Conservation (phyloP, 2,797 vertebrate species). For the Menidia menidia region DNA sequence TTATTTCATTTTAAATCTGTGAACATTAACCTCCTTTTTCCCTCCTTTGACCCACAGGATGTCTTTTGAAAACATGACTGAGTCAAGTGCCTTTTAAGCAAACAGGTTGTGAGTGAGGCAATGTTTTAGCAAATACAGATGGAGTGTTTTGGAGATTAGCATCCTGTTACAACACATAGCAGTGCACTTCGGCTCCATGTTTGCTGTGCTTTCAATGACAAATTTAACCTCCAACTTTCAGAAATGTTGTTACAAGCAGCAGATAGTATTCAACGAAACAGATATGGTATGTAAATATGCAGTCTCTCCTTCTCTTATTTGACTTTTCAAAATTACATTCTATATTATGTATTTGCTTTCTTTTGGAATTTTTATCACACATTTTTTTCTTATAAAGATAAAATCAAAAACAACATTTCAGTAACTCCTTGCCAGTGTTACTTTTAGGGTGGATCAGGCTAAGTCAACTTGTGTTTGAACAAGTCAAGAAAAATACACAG, state of each 20-base stretch:
- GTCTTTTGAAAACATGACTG: constrained; percentile 39
- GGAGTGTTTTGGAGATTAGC: constrained; percentile 74
- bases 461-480: neutral
- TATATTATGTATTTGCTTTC: constrained; percentile 3
- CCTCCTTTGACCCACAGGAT: constrained; percentile 35
- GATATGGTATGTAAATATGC: constrained; percentile 56
- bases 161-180: constrained; percentile 71
- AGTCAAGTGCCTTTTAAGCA: constrained; percentile 58
- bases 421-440: neutral
- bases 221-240: constrained; percentile 65
- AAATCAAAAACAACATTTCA: neutral
- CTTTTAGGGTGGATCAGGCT: constrained; percentile 15
- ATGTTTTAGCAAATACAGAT: constrained; percentile 74
- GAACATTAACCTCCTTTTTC: constrained; percentile 35
- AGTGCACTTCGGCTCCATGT: constrained; percentile 62
- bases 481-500: neutral
- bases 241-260: constrained; percentile 63
- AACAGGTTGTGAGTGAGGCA: constrained; percentile 62
- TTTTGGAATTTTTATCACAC: neutral
- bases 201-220: constrained; percentile 62
- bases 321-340: neutral
- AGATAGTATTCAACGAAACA: constrained; percentile 53
- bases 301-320: constrained; percentile 11
- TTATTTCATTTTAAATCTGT: constrained; percentile 2
- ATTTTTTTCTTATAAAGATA: neutral